A percentile compares a stretch with the other conserved stretches of the same genome.
Conservation (phyloP, 2,113 vertebrate genomes). For the rabbit (Oryctolagus cuniculus) region mOryCun1.1 NC_091432.1:108450001-108450500, state of each 20-base stretch:
- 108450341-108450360: too few species aligned
- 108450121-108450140: neutral
- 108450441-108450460: too few species aligned
- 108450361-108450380: too few species aligned
- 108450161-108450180: neutral
- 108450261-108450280: neutral
- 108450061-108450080: neutral
- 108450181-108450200: neutral
- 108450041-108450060: neutral
- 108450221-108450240: neutral
- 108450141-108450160: neutral
- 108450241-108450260: neutral
- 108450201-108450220: neutral
- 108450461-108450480: too few species aligned
- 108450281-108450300: too few species aligned
- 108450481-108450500: too few species aligned
- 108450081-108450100: neutral
- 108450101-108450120: slow-evolving; percentile 9
- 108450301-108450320: too few species aligned
- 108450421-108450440: too few species aligned
- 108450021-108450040: neutral
- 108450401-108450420: too few species aligned
- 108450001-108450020: neutral
- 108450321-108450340: too few species aligned
- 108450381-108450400: too few species aligned